phyloP scores from a whole-genome alignment of 2,797 vertebrate genomes.

The Platyrinchus mystaceus region DNA sequence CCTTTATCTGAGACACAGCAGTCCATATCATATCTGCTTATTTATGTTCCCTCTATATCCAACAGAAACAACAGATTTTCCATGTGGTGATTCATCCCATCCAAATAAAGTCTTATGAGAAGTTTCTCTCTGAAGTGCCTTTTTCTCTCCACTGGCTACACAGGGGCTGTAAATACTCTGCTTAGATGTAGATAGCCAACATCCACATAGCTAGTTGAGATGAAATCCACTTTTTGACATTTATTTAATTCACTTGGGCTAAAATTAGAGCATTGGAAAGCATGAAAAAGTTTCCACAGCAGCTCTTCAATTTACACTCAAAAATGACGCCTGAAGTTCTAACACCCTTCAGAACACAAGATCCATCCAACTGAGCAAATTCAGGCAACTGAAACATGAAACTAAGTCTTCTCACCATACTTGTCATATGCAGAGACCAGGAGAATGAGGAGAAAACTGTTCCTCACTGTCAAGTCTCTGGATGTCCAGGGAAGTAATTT shows the following conservation, averaged over 20 bases:
- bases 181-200: background rate
- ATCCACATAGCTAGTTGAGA: background rate
- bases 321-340: background rate
- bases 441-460: background rate
- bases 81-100: background rate
- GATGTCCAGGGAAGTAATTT: background rate
- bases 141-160: background rate
- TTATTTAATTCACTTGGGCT: background rate
- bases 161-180: background rate
- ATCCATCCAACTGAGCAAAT: background rate
- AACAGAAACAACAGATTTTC: background rate
- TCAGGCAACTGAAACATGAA: background rate
- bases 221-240: background rate
- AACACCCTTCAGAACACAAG: background rate
- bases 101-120: background rate
- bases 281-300: background rate
- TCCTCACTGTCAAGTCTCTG: background rate
- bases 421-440: background rate
- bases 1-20: conserved; percentile 7
- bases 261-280: background rate
- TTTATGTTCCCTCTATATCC: background rate
- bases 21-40: background rate
- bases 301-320: background rate
- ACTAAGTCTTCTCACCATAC: background rate
- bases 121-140: background rate